These are phyloP conservation scores for Pluvialis apricaria DNA, from an alignment of 2,113 vertebrate species.

Conservation along the genomic window DNA sequence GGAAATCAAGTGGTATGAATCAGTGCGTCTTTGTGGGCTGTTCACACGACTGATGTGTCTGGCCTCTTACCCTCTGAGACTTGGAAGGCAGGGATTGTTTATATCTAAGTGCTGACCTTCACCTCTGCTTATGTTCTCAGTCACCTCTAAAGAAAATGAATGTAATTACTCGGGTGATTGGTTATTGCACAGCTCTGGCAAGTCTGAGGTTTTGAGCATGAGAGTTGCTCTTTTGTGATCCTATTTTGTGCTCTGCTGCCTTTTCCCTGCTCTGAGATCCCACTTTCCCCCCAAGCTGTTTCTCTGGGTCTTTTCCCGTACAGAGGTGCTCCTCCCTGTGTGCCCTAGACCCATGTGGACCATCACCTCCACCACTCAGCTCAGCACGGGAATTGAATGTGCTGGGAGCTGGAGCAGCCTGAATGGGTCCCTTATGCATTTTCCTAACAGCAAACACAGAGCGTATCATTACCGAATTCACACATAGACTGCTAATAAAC, in stretches of 20 bases:
- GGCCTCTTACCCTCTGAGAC: not conserved
- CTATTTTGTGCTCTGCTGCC: not conserved
- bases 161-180: not conserved
- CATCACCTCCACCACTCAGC: accelerated
- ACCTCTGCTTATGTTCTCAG: not conserved
- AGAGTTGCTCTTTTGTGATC: not conserved
- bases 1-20: not conserved
- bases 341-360: not conserved
- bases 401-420: not conserved
- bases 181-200: not conserved
- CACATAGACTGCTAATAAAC: slow-evolving; percentile 17
- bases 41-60: not conserved
- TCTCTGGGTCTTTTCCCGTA: not conserved
- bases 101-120: not conserved
- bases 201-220: not conserved
- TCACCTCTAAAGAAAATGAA: not conserved
- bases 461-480: not conserved
- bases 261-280: not conserved
- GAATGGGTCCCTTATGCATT: not conserved
- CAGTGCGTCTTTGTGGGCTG: not conserved
- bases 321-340: accelerated
- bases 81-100: not conserved
- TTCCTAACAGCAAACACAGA: not conserved
- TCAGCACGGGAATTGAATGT: accelerated
- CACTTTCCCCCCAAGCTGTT: not conserved